Percentiles rank a stretch among this genome's conserved stretches.
Evolutionary conservation across 1,140 invertebrate species (phyloP).

Genomic region (Drosophila kepulauana): DNA sequence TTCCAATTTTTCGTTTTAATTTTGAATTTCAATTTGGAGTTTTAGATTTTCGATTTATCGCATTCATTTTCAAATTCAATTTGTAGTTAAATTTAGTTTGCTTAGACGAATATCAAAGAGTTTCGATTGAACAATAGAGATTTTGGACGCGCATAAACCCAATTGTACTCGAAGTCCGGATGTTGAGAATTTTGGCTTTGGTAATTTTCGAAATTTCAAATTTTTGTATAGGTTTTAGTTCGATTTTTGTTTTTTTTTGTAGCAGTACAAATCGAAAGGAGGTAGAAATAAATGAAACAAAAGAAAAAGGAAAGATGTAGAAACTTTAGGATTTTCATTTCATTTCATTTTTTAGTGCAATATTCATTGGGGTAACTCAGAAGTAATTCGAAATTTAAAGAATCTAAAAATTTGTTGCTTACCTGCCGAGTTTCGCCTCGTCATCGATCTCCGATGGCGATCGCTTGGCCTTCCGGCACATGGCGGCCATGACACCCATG

Average conservation of each 20-base stretch:
- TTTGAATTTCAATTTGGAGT: neutral
- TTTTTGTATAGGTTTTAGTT: neutral
- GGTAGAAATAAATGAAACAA: constrained; percentile 49
- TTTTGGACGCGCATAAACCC: constrained; percentile 83
- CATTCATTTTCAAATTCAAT: neutral
- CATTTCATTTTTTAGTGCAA: constrained; percentile 77
- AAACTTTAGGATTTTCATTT: constrained; percentile 20
- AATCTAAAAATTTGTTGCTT: constrained; percentile 62
- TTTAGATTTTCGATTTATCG: neutral
- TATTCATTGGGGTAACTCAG: constrained; percentile 52
- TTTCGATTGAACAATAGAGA: constrained; percentile 81
- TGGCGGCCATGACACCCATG: constrained; percentile 90
- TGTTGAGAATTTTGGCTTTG: constrained; percentile 65
- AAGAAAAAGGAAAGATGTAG: constrained; percentile 46
- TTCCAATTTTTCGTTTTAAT: neutral
- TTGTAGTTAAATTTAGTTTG: constrained; percentile 19
- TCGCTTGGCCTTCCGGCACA: constrained; percentile 88
- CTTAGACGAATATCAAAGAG: constrained; percentile 77
- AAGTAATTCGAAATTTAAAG: too few relatives aligned
- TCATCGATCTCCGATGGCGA: constrained; percentile 87
- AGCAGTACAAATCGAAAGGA: constrained; percentile 42
- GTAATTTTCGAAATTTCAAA: neutral
- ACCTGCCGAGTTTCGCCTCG: constrained; percentile 93
- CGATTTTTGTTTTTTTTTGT: constrained; percentile 9
- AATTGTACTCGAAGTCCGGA: constrained; percentile 81